Conservation (phyloP, 2,113 vertebrate species). For the Addax nasomaculatus region DNA sequence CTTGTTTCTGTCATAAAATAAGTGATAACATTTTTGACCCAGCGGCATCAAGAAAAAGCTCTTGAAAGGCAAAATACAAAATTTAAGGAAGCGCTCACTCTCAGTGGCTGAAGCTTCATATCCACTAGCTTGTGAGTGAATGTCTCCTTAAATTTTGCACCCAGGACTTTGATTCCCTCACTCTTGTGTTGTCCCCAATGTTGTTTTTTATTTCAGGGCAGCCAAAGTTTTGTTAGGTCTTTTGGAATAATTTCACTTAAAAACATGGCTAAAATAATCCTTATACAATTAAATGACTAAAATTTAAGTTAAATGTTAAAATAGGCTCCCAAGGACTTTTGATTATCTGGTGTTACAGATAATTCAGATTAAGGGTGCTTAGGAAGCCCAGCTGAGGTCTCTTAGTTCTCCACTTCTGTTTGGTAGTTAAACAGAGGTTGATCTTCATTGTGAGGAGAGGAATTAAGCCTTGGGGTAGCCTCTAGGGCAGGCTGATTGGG, state of each 20-base stretch:
- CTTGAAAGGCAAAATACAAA: background rate
- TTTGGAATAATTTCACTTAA: background rate
- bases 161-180: background rate
- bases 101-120: background rate
- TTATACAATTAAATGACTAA: background rate
- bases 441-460: background rate
- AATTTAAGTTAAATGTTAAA: background rate
- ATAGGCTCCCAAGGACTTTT: background rate
- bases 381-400: background rate
- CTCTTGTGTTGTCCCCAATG: background rate
- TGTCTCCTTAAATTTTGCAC: background rate
- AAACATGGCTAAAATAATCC: background rate
- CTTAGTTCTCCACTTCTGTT: background rate
- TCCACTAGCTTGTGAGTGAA: background rate
- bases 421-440: background rate
- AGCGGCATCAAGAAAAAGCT: background rate
- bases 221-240: background rate
- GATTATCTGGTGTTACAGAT: conserved; percentile 1
- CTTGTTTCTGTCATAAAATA: background rate
- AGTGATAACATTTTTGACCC: background rate
- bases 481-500: background rate
- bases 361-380: background rate
- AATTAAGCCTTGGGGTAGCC: background rate
- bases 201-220: background rate
- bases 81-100: background rate